Percentiles rank a stretch among this genome's conserved stretches.
Conservation (phyloP, 2,113 vertebrate genomes). For the Agelaius tricolor region DNA sequence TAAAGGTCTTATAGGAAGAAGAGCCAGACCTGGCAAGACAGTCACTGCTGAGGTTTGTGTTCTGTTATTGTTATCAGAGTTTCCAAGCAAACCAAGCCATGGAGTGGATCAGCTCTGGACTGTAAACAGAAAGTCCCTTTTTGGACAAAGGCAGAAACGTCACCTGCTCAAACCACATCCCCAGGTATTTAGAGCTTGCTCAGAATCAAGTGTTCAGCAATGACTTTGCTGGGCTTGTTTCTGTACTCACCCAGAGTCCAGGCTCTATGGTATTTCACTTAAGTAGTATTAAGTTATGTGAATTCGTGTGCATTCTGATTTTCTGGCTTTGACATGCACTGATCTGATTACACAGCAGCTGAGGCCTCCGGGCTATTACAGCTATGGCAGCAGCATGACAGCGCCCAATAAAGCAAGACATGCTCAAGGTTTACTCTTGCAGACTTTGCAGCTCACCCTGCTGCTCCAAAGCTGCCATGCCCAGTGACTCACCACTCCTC, state of each 20-base stretch:
- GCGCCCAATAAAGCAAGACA: fast-evolving
- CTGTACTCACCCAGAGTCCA: background rate
- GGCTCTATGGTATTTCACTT: background rate
- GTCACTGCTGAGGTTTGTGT: background rate
- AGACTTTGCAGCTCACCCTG: background rate
- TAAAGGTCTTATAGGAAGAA: background rate
- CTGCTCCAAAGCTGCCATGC: background rate
- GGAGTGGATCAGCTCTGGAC: background rate
- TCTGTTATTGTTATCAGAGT: constrained; percentile 18
- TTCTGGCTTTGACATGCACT: background rate
- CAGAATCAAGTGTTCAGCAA: background rate
- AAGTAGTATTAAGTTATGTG: background rate
- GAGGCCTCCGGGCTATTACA: background rate
- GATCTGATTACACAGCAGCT: background rate
- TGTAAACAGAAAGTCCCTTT: constrained; percentile 44
- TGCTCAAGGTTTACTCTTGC: background rate
- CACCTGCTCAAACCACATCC: constrained; percentile 20
- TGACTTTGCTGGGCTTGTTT: background rate
- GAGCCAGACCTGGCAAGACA: background rate
- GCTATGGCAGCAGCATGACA: background rate
- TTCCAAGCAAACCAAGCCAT: constrained; percentile 11
- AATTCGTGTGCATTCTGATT: background rate
- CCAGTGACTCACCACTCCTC: background rate
- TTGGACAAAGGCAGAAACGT: background rate
- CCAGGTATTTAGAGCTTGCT: background rate